Evolutionary conservation across 2,888 invertebrate species (phyloP).

Genomic region (Diaperis boleti): DNA sequence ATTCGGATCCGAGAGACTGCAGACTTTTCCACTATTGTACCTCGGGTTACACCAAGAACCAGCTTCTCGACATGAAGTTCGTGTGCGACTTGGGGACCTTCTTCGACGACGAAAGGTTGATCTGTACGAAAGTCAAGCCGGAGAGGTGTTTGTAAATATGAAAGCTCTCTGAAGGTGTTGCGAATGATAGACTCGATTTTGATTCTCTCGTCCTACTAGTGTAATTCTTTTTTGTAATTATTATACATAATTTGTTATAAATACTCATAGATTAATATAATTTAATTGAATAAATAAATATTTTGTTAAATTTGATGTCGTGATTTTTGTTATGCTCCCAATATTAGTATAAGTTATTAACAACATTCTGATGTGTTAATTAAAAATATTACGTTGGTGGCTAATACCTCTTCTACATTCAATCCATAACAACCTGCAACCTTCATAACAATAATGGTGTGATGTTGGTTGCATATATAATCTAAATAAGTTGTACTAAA

Average conservation of each 20-base stretch:
- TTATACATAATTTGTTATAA: constrained; percentile 56
- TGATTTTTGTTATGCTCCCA: neutral
- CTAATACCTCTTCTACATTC: too few relatives aligned
- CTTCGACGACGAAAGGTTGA: constrained; percentile 69
- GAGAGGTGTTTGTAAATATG: constrained; percentile 60
- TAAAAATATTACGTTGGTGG: too few relatives aligned
- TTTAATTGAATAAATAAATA: constrained; percentile 53
- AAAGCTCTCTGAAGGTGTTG: constrained; percentile 34
- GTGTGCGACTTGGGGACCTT: constrained; percentile 71
- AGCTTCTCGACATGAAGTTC: constrained; percentile 72
- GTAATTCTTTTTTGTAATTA: constrained; percentile 51
- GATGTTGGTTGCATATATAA: too few relatives aligned
- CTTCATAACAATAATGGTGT: too few relatives aligned
- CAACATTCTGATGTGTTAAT: too few relatives aligned
- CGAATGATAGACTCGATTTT: neutral
- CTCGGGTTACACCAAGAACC: constrained; percentile 69
- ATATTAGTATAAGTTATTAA: too few relatives aligned
- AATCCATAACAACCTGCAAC: too few relatives aligned
- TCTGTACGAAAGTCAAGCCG: constrained; percentile 66
- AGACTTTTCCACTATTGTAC: constrained; percentile 74
- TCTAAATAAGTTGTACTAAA: too few relatives aligned
- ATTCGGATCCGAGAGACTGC: constrained; percentile 71
- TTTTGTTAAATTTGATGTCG: constrained; percentile 43
- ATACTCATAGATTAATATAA: constrained; percentile 60
- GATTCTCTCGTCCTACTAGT: constrained; percentile 37